Conservation (phyloP, 2,888 invertebrate genomes). For the Cephus runcator region DNA sequence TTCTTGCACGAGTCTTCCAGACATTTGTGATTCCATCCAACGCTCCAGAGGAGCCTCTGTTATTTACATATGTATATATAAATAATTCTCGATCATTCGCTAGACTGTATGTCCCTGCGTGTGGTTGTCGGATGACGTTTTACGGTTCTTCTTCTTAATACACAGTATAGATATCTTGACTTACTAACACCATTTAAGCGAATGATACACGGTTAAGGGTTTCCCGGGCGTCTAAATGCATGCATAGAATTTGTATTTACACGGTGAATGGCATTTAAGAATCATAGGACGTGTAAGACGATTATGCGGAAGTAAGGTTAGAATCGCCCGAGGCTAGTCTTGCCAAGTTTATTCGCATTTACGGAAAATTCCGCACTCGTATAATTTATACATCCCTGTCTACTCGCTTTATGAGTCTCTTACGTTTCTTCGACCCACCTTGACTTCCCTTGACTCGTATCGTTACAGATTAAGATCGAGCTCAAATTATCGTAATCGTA, state of each 20-base stretch:
- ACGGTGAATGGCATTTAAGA: neutral
- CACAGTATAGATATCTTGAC: neutral
- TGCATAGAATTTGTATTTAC: neutral
- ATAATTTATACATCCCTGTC: neutral
- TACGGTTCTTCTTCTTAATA: neutral
- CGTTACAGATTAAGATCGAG: neutral
- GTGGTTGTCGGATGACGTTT: neutral
- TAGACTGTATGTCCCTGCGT: neutral
- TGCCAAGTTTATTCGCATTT: neutral
- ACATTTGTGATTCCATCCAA: neutral
- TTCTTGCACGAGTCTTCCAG: neutral
- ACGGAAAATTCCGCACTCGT: neutral
- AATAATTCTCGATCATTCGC: neutral
- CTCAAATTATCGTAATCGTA: neutral
- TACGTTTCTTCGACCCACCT: neutral
- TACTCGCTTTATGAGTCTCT: neutral
- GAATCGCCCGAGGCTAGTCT: neutral
- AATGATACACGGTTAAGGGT: neutral
- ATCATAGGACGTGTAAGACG: neutral
- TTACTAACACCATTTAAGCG: neutral
- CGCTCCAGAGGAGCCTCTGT: neutral
- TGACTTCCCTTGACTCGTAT: neutral
- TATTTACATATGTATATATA: neutral
- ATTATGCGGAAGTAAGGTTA: neutral
- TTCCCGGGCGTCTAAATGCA: neutral